phyloP scores from a whole-genome alignment of 2,797 vertebrate genomes.

The Rhinoraja longicauda region DNA sequence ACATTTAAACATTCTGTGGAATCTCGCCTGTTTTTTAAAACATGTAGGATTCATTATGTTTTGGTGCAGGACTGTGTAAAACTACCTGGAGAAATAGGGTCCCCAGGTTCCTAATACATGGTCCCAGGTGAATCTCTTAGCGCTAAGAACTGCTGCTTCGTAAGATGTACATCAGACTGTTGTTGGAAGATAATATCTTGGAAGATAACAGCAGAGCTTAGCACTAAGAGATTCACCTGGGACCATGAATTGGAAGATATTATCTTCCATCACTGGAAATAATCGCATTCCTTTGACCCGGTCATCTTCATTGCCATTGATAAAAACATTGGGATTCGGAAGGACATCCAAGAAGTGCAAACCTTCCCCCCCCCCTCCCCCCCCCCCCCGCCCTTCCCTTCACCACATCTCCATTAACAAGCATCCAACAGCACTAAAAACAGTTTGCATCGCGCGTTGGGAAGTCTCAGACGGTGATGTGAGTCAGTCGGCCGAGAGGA shows the following conservation, averaged over 20 bases:
- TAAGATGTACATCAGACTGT: not conserved
- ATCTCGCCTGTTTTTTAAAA: not conserved
- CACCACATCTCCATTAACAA: slow-evolving; percentile 10
- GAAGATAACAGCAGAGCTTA: no score
- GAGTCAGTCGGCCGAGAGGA: slow-evolving; percentile 16
- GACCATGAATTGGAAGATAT: no score
- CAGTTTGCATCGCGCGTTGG: not conserved
- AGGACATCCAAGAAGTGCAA: not conserved
- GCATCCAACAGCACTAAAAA: not conserved
- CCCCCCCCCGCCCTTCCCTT: not conserved
- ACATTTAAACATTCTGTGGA: not conserved
- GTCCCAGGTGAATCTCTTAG: not conserved
- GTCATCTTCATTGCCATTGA: not conserved
- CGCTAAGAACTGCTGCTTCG: not conserved
- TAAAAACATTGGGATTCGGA: not conserved
- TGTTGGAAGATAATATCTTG: no score
- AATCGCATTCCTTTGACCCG: not conserved
- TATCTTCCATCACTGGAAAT: not conserved
- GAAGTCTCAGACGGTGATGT: slow-evolving; percentile 32
- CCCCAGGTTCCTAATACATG: not conserved
- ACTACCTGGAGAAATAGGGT: not conserved
- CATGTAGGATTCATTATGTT: not conserved
- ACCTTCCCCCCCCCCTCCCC: not conserved
- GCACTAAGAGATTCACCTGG: no score
- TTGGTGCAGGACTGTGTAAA: no score